Conservation (phyloP, 2,888 invertebrate genomes). For the Suillia variegata region DNA sequence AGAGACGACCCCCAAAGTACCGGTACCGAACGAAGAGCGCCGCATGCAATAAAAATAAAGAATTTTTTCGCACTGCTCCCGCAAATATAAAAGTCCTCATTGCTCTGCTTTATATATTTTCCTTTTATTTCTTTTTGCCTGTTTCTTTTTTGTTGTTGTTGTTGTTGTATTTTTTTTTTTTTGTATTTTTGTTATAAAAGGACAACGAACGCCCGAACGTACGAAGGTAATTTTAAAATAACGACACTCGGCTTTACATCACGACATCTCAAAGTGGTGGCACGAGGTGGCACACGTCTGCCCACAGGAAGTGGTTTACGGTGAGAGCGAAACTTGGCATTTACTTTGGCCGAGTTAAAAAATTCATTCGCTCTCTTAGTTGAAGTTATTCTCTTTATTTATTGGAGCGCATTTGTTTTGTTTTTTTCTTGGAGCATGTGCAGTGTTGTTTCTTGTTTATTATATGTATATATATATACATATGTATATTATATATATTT, state of each 20-base stretch:
- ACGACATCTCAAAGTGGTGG: no score
- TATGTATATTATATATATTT: no score
- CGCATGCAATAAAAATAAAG: conserved; percentile 5
- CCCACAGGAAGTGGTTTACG: not conserved
- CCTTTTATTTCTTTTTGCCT: no score
- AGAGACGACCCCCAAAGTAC: not conserved
- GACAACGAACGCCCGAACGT: no score
- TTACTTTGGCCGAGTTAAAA: not conserved
- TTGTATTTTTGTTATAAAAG: not conserved
- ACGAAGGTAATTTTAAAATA: conserved; percentile 4
- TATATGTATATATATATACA: no score
- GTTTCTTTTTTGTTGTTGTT: no score
- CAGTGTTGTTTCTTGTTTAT: no score
- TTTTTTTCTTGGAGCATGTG: conserved; percentile 21
- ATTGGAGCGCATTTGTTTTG: not conserved
- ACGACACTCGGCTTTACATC: no score
- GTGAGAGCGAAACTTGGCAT: conserved; percentile 14
- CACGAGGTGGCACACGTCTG: not conserved
- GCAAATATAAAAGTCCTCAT: conserved; percentile 7
- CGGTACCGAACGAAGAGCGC: not conserved
- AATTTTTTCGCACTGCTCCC: not conserved
- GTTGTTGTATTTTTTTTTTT: not conserved
- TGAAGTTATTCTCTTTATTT: not conserved
- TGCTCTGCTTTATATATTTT: no score
- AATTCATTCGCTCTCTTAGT: not conserved